Conservation (phyloP, 2,797 vertebrate species). For the Geotrypetes seraphini region DNA sequence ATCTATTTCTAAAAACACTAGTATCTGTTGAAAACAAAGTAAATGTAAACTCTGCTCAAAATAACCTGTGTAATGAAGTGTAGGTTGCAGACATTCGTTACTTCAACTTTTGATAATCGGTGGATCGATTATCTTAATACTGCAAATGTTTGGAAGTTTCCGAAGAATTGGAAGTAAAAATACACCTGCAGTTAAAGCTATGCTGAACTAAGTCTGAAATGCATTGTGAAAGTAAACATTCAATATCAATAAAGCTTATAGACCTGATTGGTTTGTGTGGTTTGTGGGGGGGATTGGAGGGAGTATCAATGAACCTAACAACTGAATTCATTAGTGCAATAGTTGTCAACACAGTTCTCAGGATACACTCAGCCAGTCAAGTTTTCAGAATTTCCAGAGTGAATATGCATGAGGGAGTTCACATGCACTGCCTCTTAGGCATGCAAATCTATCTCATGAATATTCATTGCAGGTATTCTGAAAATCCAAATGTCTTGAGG, state of each 20-base stretch:
- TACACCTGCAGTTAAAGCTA: slow-evolving; percentile 75
- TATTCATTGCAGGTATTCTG: too few species aligned
- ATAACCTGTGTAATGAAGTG: too few species aligned
- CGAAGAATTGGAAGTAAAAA: slow-evolving; percentile 74
- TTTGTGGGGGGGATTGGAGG: not conserved
- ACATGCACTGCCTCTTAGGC: too few species aligned
- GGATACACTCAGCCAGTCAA: too few species aligned
- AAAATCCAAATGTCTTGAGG: too few species aligned
- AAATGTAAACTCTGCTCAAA: slow-evolving; percentile 37
- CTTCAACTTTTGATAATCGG: slow-evolving; percentile 59
- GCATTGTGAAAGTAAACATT: slow-evolving; percentile 89
- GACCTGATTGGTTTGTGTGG: slow-evolving; percentile 41
- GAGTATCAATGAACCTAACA: too few species aligned
- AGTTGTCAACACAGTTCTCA: too few species aligned
- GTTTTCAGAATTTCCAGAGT: too few species aligned
- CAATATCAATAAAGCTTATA: slow-evolving; percentile 96
- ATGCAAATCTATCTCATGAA: too few species aligned
- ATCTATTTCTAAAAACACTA: slow-evolving; percentile 64
- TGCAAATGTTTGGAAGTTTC: slow-evolving; percentile 71
- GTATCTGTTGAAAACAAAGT: slow-evolving; percentile 51
- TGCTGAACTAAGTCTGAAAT: slow-evolving; percentile 88
- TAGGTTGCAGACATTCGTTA: slow-evolving; percentile 66
- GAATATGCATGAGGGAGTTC: too few species aligned
- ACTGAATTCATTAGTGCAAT: too few species aligned
- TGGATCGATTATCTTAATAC: slow-evolving; percentile 74